Conservation (phyloP, 2,113 vertebrate genomes). For the Nymphicus hollandicus region DNA sequence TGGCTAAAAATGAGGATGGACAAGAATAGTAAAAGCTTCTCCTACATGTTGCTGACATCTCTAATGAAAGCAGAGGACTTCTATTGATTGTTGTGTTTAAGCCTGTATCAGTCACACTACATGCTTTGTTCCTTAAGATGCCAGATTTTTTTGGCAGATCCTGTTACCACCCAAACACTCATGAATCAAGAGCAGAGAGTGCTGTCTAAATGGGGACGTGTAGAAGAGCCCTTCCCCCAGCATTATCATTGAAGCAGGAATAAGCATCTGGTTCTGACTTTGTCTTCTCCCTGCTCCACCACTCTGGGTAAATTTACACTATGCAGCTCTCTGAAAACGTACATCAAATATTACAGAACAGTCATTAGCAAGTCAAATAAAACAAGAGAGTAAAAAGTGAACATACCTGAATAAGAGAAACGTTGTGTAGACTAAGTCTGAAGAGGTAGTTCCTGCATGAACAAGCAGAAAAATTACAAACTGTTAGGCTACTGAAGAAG, state of each 20-base stretch:
- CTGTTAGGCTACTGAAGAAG: conserved; percentile 16
- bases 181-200: background rate
- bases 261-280: background rate
- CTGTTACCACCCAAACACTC: background rate
- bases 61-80: conserved; percentile 26
- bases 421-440: conserved; percentile 91
- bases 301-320: conserved; percentile 21
- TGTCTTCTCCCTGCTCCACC: background rate
- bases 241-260: background rate
- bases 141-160: conserved; percentile 23
- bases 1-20: background rate
- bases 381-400: background rate
- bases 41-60: background rate
- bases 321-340: background rate
- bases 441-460: conserved; percentile 95
- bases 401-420: conserved; percentile 94
- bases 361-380: conserved; percentile 33
- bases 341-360: background rate
- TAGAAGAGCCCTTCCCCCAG: background rate
- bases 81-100: conserved; percentile 9
- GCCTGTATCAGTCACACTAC: conserved; percentile 4
- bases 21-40: conserved; percentile 8
- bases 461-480: conserved; percentile 61
- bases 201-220: background rate
- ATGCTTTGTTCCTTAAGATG: conserved; percentile 6